Evolutionary conservation across 2,888 invertebrate genomes (phyloP).

Genomic region (Megamerina dolium): DNA sequence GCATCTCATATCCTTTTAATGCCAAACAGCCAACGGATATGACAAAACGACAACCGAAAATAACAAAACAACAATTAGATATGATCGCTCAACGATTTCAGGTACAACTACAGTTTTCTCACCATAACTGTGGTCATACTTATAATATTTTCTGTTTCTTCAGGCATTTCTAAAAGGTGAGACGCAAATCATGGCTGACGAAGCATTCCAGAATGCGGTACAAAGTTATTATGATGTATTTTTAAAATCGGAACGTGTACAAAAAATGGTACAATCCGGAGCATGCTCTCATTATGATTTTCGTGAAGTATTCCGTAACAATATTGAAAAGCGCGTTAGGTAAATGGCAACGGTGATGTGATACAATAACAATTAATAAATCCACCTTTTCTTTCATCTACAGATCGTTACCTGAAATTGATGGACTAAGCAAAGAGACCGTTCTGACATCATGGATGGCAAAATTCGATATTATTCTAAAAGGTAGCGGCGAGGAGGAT

Average conservation of each 20-base stretch:
- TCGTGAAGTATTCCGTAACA: conserved; percentile 95
- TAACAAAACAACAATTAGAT: conserved; percentile 92
- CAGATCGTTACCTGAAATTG: conserved; percentile 96
- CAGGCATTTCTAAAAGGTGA: conserved; percentile 92
- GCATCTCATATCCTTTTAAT: conserved; percentile 98
- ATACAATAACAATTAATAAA: not conserved
- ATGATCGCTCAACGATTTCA: conserved; percentile 91
- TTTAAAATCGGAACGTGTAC: conserved; percentile 91
- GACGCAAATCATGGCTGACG: conserved; percentile 95
- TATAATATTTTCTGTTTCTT: too few relatives aligned
- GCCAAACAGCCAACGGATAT: conserved; percentile 99
- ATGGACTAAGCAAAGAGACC: conserved; percentile 98
- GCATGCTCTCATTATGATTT: conserved; percentile 98
- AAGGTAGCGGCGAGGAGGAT: conserved; percentile 84
- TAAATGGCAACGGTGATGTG: conserved; percentile 37
- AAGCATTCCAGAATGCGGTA: conserved; percentile 98
- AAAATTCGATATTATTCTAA: conserved; percentile 97
- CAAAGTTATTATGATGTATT: conserved; percentile 95
- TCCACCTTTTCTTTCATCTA: not conserved
- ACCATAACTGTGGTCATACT: too few relatives aligned
- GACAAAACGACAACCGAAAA: conserved; percentile 91
- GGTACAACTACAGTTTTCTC: conserved; percentile 55
- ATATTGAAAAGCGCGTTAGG: conserved; percentile 97
- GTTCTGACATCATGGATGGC: conserved; percentile 99
- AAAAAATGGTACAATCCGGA: conserved; percentile 95